phyloP scores from a whole-genome alignment of 2,113 vertebrate species.

The Hydropotes inermis region DNA sequence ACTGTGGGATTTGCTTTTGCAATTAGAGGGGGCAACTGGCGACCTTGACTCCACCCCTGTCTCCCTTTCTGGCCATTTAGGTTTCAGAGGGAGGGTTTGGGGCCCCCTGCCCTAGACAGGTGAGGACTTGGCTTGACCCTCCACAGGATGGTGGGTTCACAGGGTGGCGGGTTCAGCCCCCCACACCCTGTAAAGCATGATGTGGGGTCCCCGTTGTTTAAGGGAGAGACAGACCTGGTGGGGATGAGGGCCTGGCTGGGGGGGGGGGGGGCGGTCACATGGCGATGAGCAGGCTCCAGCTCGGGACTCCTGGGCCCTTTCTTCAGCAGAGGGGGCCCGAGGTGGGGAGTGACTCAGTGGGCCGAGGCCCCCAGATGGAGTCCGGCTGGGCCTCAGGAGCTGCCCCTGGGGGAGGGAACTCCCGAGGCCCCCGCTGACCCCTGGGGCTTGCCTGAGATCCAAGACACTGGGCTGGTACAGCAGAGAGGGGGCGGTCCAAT shows the following conservation, averaged over 20 bases:
- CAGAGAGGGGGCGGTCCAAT: neutral
- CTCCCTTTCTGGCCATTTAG: neutral
- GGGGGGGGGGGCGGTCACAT: neutral
- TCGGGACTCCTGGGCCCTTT: neutral
- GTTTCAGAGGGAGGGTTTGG: neutral
- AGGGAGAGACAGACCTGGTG: neutral
- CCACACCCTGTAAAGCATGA: neutral
- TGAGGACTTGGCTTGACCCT: neutral
- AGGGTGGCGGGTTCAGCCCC: no score
- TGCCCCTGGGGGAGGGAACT: neutral
- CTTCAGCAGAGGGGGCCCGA: constrained; percentile 59
- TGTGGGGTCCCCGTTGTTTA: neutral
- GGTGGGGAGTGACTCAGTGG: neutral
- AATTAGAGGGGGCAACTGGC: neutral
- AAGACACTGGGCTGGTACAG: neutral
- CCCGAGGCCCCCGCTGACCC: neutral
- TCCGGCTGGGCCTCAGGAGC: constrained; percentile 6
- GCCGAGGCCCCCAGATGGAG: neutral
- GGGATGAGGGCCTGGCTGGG: neutral
- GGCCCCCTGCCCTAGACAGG: neutral
- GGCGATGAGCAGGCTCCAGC: neutral
- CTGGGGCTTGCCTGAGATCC: neutral
- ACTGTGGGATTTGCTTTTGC: neutral
- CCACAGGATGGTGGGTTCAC: neutral
- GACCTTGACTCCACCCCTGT: neutral